Conservation (phyloP, 2,113 vertebrate species). For the Xenus cinereus region DNA sequence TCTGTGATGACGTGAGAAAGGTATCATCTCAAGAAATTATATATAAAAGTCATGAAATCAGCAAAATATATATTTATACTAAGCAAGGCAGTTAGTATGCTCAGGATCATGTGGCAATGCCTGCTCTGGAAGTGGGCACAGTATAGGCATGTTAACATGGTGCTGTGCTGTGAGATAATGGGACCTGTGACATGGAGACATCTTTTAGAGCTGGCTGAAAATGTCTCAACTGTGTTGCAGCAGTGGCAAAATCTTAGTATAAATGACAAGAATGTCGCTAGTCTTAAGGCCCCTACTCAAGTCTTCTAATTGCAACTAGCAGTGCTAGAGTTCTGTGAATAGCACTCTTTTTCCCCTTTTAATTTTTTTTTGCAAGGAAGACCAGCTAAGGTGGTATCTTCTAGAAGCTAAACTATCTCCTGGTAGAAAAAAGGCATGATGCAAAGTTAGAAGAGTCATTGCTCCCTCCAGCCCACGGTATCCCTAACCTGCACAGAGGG, state of each 20-base stretch:
- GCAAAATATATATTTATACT: not conserved
- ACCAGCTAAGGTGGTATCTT: not conserved
- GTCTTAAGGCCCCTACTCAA: not conserved
- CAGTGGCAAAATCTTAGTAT: not conserved
- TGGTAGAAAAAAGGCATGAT: not conserved
- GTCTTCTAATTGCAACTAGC: not conserved
- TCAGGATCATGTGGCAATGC: not conserved
- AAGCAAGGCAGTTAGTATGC: not conserved
- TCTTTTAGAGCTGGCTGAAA: not conserved
- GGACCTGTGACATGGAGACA: not conserved
- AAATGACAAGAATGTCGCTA: not conserved
- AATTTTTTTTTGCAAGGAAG: not conserved
- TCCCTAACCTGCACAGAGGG: not conserved
- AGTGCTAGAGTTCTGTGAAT: not conserved
- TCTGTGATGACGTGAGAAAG: not conserved
- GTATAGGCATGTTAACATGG: not conserved
- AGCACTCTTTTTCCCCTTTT: not conserved
- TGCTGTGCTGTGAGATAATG: not conserved
- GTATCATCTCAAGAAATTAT: rapidly evolving
- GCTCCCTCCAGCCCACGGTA: rapidly evolving
- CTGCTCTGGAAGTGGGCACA: not conserved
- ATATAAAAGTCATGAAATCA: not conserved
- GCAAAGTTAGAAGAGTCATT: not conserved
- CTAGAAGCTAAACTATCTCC: not conserved
- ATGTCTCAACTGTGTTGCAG: not conserved